Evolutionary conservation across 2,797 vertebrate genomes (phyloP).

Genomic region (Ammospiza maritima): DNA sequence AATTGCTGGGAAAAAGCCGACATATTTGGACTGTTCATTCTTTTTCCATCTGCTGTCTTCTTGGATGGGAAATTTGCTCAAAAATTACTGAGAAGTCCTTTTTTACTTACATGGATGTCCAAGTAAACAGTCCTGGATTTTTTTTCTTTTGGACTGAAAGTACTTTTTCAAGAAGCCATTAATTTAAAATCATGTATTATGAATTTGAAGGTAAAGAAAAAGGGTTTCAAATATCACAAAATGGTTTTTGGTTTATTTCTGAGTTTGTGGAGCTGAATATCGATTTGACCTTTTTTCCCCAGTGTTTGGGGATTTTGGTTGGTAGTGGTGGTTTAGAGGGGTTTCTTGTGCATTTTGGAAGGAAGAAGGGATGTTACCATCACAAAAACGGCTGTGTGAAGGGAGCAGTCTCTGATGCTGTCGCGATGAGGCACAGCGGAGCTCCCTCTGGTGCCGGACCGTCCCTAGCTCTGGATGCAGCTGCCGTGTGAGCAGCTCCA

Average conservation of each 20-base stretch:
- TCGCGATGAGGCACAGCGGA: rapidly evolving
- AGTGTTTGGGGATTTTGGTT: rapidly evolving
- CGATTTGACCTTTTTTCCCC: background rate
- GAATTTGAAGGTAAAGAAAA: background rate
- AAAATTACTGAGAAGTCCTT: background rate
- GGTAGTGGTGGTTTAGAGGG: no score
- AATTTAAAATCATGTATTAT: background rate
- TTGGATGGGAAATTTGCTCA: background rate
- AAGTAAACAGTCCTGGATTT: background rate
- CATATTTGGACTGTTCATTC: background rate
- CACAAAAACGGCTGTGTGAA: rapidly evolving
- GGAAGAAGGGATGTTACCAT: background rate
- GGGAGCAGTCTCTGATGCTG: background rate
- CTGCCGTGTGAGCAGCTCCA: rapidly evolving
- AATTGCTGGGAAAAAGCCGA: background rate
- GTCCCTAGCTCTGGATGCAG: rapidly evolving
- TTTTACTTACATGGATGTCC: background rate
- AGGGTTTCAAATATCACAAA: background rate
- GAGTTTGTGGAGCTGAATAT: background rate
- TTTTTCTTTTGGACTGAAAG: background rate
- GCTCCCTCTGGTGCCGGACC: background rate
- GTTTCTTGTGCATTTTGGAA: background rate
- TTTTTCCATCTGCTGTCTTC: background rate
- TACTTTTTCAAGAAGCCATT: background rate
- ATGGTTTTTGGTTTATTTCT: background rate